Base-by-base conservation (phyloP, 1,140 invertebrate genomes). In the Cydia strobilella region DNA sequence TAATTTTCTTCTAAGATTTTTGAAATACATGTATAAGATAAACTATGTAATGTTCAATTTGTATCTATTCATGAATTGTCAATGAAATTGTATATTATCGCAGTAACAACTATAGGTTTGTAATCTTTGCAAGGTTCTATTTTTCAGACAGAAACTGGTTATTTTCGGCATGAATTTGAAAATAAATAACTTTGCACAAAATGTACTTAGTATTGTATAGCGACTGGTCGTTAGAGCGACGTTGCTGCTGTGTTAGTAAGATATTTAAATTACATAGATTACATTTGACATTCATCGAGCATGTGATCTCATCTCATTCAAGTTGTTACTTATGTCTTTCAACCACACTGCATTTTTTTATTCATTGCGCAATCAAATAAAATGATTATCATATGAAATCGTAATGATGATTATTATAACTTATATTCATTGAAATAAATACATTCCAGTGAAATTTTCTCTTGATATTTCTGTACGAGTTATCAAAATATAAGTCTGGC, bases 111-210 rank as follows among this genome's bases (percentile, higher is more conserved):
- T 23, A 59, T 59, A 20, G 54, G 54, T 23, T 35, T 69, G 15
- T 69, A 35, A 35, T 69, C 31, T 9, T 18, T 18, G 65, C 65
- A 69, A 69, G 31, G 65, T 69, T 74, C 35, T 72, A 74, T 79
- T 86, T 82, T 82, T 81, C 77, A 77, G 45, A 80, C 78, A 77
- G 84, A 82, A 85, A 84, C 81, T 82, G 84, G 86, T 79, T 83
- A 84, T 86, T 88, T 87, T 86, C 79, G 77, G 86, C 84, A 86
- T 80, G 80, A 80, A 88, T 87, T 91, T 92, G 90, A 84, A 86
- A 83, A 85, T 91, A 86, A 86, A 78, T 79, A 81, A 75, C 88
- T 88, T 86, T 90, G 90, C 90, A 92, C 90, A 92, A 92, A 91
- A 87, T 87, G 90, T 92, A 92, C 90, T 92, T 92, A 92, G 84